Evolutionary conservation across 1,140 invertebrate species (phyloP).

Genomic region (Mizuhopecten yessoensis): DNA sequence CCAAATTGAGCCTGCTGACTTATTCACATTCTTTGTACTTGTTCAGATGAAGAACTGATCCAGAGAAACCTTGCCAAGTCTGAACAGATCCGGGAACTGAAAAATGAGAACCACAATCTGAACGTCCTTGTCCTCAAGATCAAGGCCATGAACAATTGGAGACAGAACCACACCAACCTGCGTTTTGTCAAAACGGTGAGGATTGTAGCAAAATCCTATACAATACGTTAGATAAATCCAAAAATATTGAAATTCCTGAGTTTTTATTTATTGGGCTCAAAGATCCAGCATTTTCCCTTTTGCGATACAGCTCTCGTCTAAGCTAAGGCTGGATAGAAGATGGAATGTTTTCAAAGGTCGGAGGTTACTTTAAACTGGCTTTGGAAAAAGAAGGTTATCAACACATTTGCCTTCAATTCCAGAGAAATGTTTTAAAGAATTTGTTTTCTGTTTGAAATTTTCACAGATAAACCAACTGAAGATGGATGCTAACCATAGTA

Average conservation of each 20-base stretch:
- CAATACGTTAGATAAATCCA: no score
- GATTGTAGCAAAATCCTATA: no score
- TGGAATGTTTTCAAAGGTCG: no score
- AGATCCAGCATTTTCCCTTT: no score
- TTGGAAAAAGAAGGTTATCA: no score
- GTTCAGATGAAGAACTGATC: slow-evolving; percentile 71
- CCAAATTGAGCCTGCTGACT: neutral
- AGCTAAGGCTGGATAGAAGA: no score
- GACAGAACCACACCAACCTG: slow-evolving; percentile 74
- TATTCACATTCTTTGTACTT: slow-evolving; percentile 42
- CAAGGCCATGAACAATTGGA: slow-evolving; percentile 80
- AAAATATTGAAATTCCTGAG: no score
- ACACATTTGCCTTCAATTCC: no score
- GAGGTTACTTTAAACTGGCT: no score
- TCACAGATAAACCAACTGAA: slow-evolving; percentile 72
- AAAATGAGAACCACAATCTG: slow-evolving; percentile 80
- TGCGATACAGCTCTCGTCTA: no score
- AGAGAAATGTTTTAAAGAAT: no score
- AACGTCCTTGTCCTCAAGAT: slow-evolving; percentile 77
- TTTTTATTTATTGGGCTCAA: no score
- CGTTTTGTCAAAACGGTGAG: slow-evolving; percentile 76
- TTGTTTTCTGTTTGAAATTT: neutral
- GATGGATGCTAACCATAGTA: slow-evolving; percentile 75
- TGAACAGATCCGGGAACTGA: slow-evolving; percentile 72
- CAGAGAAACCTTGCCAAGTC: slow-evolving; percentile 68